Evolutionary conservation across 2,888 invertebrate genomes (phyloP).

Genomic region (Drosophila emarginata): DNA sequence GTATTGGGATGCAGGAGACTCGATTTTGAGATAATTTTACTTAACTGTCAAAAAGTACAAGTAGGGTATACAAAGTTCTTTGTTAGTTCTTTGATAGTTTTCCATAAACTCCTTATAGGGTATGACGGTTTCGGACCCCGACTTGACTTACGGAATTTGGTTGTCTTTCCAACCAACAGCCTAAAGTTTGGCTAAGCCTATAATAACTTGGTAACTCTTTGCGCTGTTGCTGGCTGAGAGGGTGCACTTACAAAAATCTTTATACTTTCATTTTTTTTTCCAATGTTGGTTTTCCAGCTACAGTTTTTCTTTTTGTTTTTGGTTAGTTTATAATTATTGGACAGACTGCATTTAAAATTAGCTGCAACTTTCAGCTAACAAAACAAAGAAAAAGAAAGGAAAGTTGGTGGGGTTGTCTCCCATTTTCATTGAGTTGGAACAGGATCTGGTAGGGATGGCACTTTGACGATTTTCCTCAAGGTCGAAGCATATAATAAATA

Average conservation of each 20-base stretch:
- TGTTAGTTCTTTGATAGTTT: no score
- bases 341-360: constrained; percentile 57
- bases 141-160: neutral
- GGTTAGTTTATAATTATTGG: constrained; percentile 53
- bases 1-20: no score
- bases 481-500: constrained; percentile 30
- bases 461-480: constrained; percentile 17
- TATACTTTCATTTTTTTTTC: constrained; percentile 64
- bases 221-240: constrained; percentile 19
- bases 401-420: constrained; percentile 32
- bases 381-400: constrained; percentile 36
- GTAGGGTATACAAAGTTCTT: no score
- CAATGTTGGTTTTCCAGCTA: no score
- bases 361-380: constrained; percentile 48
- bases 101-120: neutral
- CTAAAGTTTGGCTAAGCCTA: constrained; percentile 25
- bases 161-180: constrained; percentile 31
- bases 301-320: constrained; percentile 15
- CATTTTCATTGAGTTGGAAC: constrained; percentile 27
- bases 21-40: no score
- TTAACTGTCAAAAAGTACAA: no score
- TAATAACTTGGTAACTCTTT: constrained; percentile 38
- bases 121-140: neutral
- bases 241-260: constrained; percentile 64
- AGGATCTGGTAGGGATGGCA: neutral